Base-by-base conservation (phyloP, 1,140 invertebrate species). In the Rhagoletis pomonella region DNA sequence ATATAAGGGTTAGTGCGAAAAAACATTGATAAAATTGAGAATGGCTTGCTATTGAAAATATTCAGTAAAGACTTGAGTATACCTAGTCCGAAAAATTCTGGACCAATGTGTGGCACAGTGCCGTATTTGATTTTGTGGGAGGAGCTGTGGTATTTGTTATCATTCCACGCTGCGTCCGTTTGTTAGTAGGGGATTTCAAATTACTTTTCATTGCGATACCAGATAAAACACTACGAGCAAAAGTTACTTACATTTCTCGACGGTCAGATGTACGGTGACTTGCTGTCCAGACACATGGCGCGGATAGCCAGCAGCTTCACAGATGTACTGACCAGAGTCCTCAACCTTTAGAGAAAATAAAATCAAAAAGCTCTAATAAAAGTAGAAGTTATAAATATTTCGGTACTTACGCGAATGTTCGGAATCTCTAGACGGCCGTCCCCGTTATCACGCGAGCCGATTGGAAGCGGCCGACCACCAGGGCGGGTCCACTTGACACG, bases 341-440 rank as follows among this genome's bases (percentile, higher is more conserved):
- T 96, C 94, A 0, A 96, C 87, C 95, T 96, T 65, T 59, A 29
- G n/a, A 55, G 10, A 58, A 89, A 5, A 9, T 60, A 17, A 1
- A 2, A 29, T 73, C 12, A 62, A 62, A 14, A 14, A 14, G 0
- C 17, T 69, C 81, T 87, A 19, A 64, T 29, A 0, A 29, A 29
- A 29, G 29, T 29, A 29, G 29, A 29, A 29, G 29, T 29, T 29
- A 29, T 29, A 29, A 62, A 19, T 69, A 59, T 62, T 10, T 44
- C n/a, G 29, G 14, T 59, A 91, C 93, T 93, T 93, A 96, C 95
- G 89, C 97, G 95, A 88, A 98, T 97, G 90, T 97, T 96, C 3
- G 96, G 96, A 91, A 98, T 97, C 94, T 97, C 97, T 59, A 98
- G 93, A 69, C 97, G 95, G 86, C 97, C 97, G 86, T 96, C 95